Conservation (phyloP, 2,113 vertebrate species). For the Hippopotamus amphibius region DNA sequence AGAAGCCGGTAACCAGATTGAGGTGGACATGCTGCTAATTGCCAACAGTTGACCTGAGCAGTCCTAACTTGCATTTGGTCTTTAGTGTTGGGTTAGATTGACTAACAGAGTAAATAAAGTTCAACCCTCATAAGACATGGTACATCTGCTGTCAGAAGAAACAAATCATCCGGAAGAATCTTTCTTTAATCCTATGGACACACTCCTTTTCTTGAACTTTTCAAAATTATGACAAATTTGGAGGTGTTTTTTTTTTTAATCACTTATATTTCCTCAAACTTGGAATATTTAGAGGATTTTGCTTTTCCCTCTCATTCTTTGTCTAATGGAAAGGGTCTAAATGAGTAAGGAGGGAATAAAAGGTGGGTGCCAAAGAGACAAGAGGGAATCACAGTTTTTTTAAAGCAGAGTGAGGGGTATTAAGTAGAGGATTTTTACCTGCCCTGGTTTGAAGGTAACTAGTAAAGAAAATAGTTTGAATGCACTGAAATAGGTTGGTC, state of each 20-base stretch:
- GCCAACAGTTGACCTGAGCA: slow-evolving; percentile 31
- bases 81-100: background rate
- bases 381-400: background rate
- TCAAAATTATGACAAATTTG: background rate
- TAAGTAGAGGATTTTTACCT: background rate
- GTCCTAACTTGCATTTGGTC: background rate
- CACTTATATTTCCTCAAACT: background rate
- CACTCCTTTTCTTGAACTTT: background rate
- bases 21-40: background rate
- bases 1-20: background rate
- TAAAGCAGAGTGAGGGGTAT: background rate
- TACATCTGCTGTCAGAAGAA: slow-evolving; percentile 57
- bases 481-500: background rate
- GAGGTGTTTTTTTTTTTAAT: background rate
- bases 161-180: slow-evolving; percentile 39
- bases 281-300: background rate
- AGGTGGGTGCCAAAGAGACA: background rate
- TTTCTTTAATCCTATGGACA: background rate
- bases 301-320: background rate
- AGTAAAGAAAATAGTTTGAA: background rate
- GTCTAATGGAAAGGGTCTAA: background rate
- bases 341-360: background rate
- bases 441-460: background rate
- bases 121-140: background rate
- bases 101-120: slow-evolving; percentile 36